These are phyloP conservation scores for Psittacula derbiana DNA, from an alignment of 2,797 vertebrate species.

Conservation along the genomic window DNA sequence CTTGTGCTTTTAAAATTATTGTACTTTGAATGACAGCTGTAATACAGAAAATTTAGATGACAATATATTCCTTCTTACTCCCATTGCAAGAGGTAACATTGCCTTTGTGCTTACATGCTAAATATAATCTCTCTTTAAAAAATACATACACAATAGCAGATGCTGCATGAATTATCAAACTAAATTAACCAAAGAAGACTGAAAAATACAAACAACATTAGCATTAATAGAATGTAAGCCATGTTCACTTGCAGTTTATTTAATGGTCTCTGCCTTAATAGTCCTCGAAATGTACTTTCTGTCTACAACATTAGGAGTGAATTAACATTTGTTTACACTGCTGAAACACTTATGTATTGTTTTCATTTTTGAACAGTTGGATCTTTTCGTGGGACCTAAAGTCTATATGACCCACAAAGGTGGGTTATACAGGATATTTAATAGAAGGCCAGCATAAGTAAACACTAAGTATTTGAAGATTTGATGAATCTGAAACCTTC, in stretches of 20 bases:
- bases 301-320: not conserved
- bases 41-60: not conserved
- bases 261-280: not conserved
- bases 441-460: not conserved
- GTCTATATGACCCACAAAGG: not conserved
- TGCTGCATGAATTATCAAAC: not conserved
- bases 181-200: not conserved
- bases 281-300: not conserved
- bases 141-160: not conserved
- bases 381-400: not conserved
- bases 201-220: constrained; percentile 19
- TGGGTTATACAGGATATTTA: no score
- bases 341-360: not conserved
- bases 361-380: not conserved
- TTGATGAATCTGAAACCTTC: not conserved
- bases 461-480: not conserved
- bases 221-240: not conserved
- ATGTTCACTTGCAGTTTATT: not conserved
- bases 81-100: not conserved
- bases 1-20: not conserved
- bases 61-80: not conserved
- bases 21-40: not conserved
- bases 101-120: not conserved
- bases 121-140: not conserved
- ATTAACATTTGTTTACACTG: not conserved